Conservation (phyloP, 1,140 invertebrate species). For the Homarus americanus region DNA sequence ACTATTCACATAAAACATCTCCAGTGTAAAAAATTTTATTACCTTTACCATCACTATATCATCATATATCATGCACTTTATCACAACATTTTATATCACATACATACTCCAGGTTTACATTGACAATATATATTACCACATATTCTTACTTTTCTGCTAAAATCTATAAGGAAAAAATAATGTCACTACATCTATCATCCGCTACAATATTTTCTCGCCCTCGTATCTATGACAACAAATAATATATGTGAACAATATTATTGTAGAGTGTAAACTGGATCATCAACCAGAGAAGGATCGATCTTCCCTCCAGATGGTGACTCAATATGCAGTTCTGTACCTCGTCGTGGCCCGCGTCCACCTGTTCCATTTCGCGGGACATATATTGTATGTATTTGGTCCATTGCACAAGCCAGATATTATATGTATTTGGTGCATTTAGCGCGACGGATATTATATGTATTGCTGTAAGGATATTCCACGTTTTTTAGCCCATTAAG, state of each 20-base stretch:
- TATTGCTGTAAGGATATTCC: background rate
- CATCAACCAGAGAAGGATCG: background rate
- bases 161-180: too few species aligned
- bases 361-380: background rate
- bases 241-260: background rate
- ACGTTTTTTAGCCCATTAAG: background rate
- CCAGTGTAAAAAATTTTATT: too few species aligned
- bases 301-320: background rate
- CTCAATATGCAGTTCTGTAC: background rate
- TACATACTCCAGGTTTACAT: too few species aligned
- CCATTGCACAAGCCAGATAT: background rate
- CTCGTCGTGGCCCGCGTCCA: background rate
- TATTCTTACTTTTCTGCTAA: too few species aligned
- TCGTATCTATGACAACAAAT: too few species aligned
- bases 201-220: too few species aligned
- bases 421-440: background rate
- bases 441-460: background rate
- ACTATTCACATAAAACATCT: too few species aligned
- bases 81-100: too few species aligned
- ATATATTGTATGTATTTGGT: background rate
- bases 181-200: too few species aligned
- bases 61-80: too few species aligned
- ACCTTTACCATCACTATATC: too few species aligned
- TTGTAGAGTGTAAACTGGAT: background rate
- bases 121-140: too few species aligned